Evolutionary conservation across 1,140 invertebrate species (phyloP), one percentile per base, ranked within the genome.

Genomic region (Tetramorium parvispinum): DNA sequence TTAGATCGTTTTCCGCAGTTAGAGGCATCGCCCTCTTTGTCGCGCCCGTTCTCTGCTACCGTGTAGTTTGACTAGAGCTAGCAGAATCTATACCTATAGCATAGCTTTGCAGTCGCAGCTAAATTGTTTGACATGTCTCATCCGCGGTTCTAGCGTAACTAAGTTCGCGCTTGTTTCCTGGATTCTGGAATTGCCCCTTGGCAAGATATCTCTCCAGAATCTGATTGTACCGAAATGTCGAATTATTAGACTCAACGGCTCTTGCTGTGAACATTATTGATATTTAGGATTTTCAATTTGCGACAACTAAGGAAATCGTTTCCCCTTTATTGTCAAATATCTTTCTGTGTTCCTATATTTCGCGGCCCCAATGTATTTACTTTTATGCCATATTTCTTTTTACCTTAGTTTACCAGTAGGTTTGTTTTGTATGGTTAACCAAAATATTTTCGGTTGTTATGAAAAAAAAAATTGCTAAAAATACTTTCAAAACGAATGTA

Each of bases 81-180:
- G 13, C 24, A 10, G 51, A 24, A 59, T 59, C 66, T 71, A 53
- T 81, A n/a, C n/a, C 51, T 46, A 24, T 32, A 65, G 21, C 21
- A 8, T 6, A 46, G 66, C 21, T 57, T 43, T 57, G 65, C 51
- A 82, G 51, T 82, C 40, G 53, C 79, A 59, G 53, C 68, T 83
- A 83, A 83, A 83, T 83, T 83, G 53, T 83, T 83, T 75, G 68
- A 83, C 79, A 66, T 75, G 68, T 75, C 68, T 83, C 68, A 55
- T 73, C 40, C 37, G 32, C 53, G 24, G 7, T 73, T 75, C 68
- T 37, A 37, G 13, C 24, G 79, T 83, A 83, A 83, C 79, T 59
- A 83, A 83, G 79, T 83, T 83, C 53, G 13, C 68, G 68, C 55
- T 73, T 59, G 53, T 83, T 75, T 27, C n/a, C 13, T 18, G 68